These are phyloP conservation scores for human DNA, from an alignment of 2,113 vertebrate genomes.

Conservation along the genomic window GRCh38 chr1:27532001-27532500, in stretches of 20 bases:
- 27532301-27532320: not conserved
- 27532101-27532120: not conserved
- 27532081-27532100: not conserved
- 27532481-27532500: not conserved
- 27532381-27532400: not conserved
- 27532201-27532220: not conserved
- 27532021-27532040: not conserved
- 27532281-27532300: not conserved
- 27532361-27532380: not conserved
- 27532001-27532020: not conserved
- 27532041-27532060: not conserved
- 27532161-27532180: not conserved
- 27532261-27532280: not conserved
- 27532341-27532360: not conserved
- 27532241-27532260: slow-evolving; percentile 7
- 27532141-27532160: not conserved
- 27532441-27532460: no score
- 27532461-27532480: not conserved
- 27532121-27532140: not conserved
- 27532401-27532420: not conserved
- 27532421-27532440: not conserved
- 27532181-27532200: not conserved
- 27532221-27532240: not conserved
- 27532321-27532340: not conserved
- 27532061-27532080: not conserved